These are phyloP conservation scores for Empis stercorea DNA, from an alignment of 2,888 invertebrate genomes.

Conservation along the genomic window DNA sequence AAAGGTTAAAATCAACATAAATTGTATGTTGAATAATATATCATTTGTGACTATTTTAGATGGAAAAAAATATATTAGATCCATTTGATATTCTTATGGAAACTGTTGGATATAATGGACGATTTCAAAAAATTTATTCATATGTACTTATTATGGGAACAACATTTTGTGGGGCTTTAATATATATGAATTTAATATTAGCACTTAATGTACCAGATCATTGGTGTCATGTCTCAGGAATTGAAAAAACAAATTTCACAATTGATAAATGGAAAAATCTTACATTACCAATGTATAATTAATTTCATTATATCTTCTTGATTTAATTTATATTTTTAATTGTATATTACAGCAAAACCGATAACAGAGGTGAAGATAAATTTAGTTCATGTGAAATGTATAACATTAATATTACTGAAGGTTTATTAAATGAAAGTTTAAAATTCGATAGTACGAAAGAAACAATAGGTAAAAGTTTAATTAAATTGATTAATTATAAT, in stretches of 20 bases:
- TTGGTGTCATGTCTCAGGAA: slow-evolving; percentile 44
- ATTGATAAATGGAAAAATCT: slow-evolving; percentile 39
- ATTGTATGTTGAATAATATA: too few species aligned
- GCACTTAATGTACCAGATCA: slow-evolving; percentile 44
- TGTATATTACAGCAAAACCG: slow-evolving; percentile 22
- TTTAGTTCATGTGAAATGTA: slow-evolving; percentile 39
- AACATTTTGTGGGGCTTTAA: slow-evolving; percentile 38
- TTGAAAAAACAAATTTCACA: slow-evolving; percentile 36
- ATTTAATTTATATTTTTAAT: background rate
- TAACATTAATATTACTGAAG: slow-evolving; percentile 27
- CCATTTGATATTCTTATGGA: slow-evolving; percentile 41
- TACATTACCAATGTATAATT: slow-evolving; percentile 40
- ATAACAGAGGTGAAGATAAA: slow-evolving; percentile 31
- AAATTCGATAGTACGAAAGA: too few species aligned
- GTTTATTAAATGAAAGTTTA: background rate
- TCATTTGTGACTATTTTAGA: too few species aligned
- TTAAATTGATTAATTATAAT: too few species aligned
- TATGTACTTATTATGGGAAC: slow-evolving; percentile 38
- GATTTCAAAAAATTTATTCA: slow-evolving; percentile 40
- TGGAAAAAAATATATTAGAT: slow-evolving; percentile 21
- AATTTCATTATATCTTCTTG: too few species aligned
- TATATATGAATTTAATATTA: slow-evolving; percentile 42
- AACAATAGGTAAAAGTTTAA: too few species aligned
- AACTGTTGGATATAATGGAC: slow-evolving; percentile 40
- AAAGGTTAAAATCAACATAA: too few species aligned